Evolutionary conservation across 2,888 invertebrate species (phyloP), one percentile per base, ranked within the genome.

Genomic region (Trichogramma dendrolimi): DNA sequence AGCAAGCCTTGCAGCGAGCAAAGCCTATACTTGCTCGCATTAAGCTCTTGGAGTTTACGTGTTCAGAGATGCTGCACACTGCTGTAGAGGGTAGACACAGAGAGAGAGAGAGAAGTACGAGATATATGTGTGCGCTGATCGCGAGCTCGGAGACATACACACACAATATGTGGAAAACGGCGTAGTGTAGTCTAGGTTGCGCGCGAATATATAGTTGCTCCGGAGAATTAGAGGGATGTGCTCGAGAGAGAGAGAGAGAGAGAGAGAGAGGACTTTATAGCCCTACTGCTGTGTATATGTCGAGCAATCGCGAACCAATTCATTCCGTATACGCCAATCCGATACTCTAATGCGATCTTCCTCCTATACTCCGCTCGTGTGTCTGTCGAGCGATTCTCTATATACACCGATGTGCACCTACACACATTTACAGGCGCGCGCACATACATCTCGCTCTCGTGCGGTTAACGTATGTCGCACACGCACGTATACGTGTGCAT

Each of bases 251-350:
- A 49, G n/a, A 41, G 7, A 51, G 50, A 52, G 43, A 8, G 10
- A 42, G 38, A 6, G n/a, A 46, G 49, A 7, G 60, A 42, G 39
- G 59, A 27, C 27, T 27, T 27, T 27, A 27, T 27, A 27, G 27
- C 27, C 27, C 27, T 2, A 27, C 2, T 46, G 46, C 60, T 47
- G 62, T 62, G 47, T 61, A 58, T 60, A 60, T 58, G 60, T 62
- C 65, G 62, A 65, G 65, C 54, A 65, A 62, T 65, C 65, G 65
- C 44, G 55, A 60, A 62, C 11, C 65, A 62, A 65, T 65, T 65
- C 62, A 65, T 65, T 65, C 65, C 56, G 27, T 27, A 27, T 27
- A 58, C 58, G 58, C 60, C 58, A 58, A 65, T 65, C 65, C 65
- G 62, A 60, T 27, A 27, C 27, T 65, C 62, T 65, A 62, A 65